Conservation (phyloP, 2,797 vertebrate species). For the Lepidocolaptes lacrymiger region DNA sequence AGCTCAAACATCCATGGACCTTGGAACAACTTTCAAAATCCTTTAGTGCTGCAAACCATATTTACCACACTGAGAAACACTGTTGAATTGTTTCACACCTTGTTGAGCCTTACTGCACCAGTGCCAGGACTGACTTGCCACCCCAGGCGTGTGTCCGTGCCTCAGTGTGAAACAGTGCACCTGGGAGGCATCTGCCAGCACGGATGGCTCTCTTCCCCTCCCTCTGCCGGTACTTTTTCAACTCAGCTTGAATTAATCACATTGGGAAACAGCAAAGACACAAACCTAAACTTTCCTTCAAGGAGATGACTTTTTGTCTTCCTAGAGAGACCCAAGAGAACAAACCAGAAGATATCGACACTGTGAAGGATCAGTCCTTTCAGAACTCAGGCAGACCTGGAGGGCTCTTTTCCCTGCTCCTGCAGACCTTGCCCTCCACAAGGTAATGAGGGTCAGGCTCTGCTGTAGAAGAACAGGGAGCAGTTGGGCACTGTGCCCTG, state of each 20-base stretch:
- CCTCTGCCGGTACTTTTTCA: neutral
- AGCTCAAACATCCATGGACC: neutral
- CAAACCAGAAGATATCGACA: neutral
- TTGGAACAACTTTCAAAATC: constrained; percentile 23
- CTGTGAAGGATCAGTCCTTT: neutral
- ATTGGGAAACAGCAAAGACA: neutral
- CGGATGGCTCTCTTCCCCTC: neutral
- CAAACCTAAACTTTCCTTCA: neutral
- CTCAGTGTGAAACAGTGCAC: accelerated
- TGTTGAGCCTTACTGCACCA: neutral
- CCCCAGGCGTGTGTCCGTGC: accelerated
- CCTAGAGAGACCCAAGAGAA: neutral
- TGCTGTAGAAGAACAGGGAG: neutral
- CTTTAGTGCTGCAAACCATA: neutral
- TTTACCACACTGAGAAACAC: neutral
- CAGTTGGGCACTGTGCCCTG: neutral
- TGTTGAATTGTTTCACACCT: neutral
- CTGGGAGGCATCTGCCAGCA: neutral
- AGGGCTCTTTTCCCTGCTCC: neutral
- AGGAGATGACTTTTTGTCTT: neutral
- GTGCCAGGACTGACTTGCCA: neutral
- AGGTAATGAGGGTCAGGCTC: neutral
- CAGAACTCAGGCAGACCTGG: neutral
- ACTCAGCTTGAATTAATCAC: neutral
- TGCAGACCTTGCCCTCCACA: neutral